Conservation (phyloP, 2,113 vertebrate genomes). For the Anser brachyrhynchus region DNA sequence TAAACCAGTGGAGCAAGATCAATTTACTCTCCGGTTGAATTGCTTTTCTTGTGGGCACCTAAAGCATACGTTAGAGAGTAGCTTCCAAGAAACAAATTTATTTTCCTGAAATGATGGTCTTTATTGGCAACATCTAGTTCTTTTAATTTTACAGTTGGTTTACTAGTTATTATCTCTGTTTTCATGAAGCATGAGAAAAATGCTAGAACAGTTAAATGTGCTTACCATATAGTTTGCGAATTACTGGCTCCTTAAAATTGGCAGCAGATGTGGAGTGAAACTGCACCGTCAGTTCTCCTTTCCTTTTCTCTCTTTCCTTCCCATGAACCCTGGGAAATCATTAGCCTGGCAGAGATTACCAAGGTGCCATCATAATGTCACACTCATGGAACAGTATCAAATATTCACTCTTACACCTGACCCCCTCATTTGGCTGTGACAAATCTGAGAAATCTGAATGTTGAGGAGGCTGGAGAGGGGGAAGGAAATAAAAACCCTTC, state of each 20-base stretch:
- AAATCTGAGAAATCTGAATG: constrained; percentile 39
- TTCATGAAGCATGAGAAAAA: constrained; percentile 82
- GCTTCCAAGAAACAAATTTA: constrained; percentile 83
- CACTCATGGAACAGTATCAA: not conserved
- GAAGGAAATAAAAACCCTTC: not conserved
- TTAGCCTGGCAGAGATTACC: constrained; percentile 20
- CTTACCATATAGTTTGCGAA: constrained; percentile 79
- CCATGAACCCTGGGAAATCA: constrained; percentile 4
- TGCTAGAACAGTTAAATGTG: constrained; percentile 78
- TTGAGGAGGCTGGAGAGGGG: not conserved
- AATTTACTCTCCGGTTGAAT: constrained; percentile 81
- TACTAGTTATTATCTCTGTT: constrained; percentile 85
- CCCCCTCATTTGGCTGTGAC: constrained; percentile 1
- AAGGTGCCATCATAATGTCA: not conserved
- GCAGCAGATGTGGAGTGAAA: constrained; percentile 62
- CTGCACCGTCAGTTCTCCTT: constrained; percentile 43
- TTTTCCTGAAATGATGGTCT: constrained; percentile 83
- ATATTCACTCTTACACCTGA: constrained; percentile 32
- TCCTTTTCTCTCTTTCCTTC: not conserved
- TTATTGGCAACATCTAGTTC: constrained; percentile 85
- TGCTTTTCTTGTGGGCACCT: constrained; percentile 80
- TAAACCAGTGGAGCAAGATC: constrained; percentile 82
- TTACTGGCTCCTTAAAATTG: constrained; percentile 76
- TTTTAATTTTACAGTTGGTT: constrained; percentile 88
- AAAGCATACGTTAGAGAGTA: constrained; percentile 76